Conservation (phyloP, 2,113 vertebrate species). For the Ardeotis arabs region DNA sequence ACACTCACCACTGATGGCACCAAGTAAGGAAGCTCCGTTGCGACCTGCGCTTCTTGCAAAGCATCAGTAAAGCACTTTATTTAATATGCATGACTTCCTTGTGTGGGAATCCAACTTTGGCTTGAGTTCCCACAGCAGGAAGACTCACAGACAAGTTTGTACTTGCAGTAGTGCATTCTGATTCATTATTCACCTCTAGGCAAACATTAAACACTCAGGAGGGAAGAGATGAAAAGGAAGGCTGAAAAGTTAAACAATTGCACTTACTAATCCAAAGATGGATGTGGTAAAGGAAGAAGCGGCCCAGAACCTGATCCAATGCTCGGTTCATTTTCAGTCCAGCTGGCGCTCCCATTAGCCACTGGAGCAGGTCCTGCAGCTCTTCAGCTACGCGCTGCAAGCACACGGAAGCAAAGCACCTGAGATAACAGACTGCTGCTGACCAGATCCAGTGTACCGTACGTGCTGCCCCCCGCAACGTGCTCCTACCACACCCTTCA, state of each 20-base stretch:
- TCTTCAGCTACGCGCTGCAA: conserved; percentile 85
- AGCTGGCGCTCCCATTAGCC: conserved; percentile 97
- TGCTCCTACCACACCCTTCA: neutral
- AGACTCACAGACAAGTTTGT: conserved; percentile 1
- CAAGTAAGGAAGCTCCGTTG: neutral
- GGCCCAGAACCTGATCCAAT: conserved; percentile 92
- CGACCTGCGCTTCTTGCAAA: neutral
- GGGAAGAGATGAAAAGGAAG: neutral
- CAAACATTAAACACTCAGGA: conserved; percentile 10
- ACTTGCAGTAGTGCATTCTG: conserved; percentile 18
- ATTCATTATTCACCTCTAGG: conserved; percentile 22
- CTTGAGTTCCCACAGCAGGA: conserved; percentile 29
- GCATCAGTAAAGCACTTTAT: neutral
- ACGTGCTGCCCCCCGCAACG: accelerated
- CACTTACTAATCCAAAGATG: conserved; percentile 98
- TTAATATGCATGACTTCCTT: conserved; percentile 4
- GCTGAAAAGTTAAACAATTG: neutral
- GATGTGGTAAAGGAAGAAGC: conserved; percentile 98
- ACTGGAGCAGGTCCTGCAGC: conserved; percentile 92
- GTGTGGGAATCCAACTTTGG: conserved; percentile 40
- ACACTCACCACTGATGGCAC: neutral
- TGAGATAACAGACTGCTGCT: neutral
- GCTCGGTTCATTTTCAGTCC: conserved; percentile 98
- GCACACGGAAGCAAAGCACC: neutral
- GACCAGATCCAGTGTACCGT: neutral